phyloP scores from a whole-genome alignment of 2,113 vertebrate species.

The Pterocles gutturalis region DNA sequence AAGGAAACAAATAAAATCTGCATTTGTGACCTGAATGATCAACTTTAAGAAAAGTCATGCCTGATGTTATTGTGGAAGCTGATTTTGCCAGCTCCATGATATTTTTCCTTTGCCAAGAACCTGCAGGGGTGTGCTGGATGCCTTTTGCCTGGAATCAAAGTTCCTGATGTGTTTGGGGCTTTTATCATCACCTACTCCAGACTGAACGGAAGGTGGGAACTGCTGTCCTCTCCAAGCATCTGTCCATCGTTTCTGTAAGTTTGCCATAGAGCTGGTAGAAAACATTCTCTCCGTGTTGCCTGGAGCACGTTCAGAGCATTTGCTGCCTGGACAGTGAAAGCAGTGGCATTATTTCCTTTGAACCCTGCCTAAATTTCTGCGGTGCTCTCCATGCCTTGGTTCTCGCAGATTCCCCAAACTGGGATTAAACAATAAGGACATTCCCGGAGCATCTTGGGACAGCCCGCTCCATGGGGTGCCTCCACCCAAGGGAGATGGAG shows the following conservation, averaged over 20 bases:
- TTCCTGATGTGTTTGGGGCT: background rate
- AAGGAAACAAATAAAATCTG: background rate
- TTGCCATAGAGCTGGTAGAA: background rate
- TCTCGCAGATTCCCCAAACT: background rate
- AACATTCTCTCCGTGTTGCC: background rate
- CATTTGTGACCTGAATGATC: background rate
- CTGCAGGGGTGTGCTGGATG: background rate
- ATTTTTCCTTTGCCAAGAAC: background rate
- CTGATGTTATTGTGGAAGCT: background rate
- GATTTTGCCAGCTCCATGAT: background rate
- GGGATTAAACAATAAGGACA: fast-evolving
- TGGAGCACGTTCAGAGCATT: background rate
- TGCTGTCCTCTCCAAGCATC: background rate
- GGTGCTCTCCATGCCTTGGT: fast-evolving
- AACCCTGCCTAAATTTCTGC: background rate
- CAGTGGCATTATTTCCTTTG: background rate
- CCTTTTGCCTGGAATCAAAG: background rate
- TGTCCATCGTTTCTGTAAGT: background rate
- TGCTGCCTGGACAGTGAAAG: background rate
- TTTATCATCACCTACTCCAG: background rate
- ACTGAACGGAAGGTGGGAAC: background rate
- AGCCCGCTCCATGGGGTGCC: fast-evolving
- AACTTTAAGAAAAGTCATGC: background rate
- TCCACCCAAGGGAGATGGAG: background rate
- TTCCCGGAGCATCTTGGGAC: background rate